Evolutionary conservation across 2,888 invertebrate species (phyloP).

Genomic region (Neoaliturus tenellus): DNA sequence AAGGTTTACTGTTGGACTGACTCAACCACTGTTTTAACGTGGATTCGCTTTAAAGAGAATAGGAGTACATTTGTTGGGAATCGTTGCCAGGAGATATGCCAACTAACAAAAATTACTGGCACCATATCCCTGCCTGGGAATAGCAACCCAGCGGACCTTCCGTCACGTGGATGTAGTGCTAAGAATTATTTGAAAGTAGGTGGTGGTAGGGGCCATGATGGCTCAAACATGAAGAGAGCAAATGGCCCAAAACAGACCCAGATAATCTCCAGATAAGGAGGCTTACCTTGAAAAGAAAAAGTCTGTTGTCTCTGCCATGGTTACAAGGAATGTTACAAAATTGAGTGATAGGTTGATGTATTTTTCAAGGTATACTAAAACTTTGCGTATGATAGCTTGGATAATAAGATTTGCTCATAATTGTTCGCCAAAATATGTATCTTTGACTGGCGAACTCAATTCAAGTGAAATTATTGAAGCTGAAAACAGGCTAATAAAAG

Average conservation of each 20-base stretch:
- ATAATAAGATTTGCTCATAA: conserved; percentile 23
- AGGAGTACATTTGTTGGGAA: conserved; percentile 57
- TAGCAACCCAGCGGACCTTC: conserved; percentile 48
- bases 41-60: conserved; percentile 41
- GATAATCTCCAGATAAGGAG: background rate
- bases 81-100: conserved; percentile 44
- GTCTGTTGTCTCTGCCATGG: background rate
- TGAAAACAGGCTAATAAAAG: background rate
- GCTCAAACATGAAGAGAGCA: background rate
- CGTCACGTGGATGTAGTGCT: conserved; percentile 54
- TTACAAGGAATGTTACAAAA: background rate
- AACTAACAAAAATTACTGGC: background rate
- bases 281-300: conserved; percentile 32
- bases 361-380: conserved; percentile 31
- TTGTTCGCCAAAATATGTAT: background rate
- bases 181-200: background rate
- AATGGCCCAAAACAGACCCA: background rate
- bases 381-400: conserved; percentile 20
- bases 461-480: background rate
- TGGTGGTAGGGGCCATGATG: conserved; percentile 52
- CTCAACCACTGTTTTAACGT: conserved; percentile 51
- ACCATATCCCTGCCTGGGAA: conserved; percentile 43
- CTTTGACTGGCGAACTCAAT: background rate
- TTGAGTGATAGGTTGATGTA: background rate
- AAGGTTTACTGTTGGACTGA: conserved; percentile 52